Percentiles rank a stretch among this genome's conserved stretches.
Evolutionary conservation across 2,113 vertebrate species (phyloP).

Genomic region (Cariama cristata): DNA sequence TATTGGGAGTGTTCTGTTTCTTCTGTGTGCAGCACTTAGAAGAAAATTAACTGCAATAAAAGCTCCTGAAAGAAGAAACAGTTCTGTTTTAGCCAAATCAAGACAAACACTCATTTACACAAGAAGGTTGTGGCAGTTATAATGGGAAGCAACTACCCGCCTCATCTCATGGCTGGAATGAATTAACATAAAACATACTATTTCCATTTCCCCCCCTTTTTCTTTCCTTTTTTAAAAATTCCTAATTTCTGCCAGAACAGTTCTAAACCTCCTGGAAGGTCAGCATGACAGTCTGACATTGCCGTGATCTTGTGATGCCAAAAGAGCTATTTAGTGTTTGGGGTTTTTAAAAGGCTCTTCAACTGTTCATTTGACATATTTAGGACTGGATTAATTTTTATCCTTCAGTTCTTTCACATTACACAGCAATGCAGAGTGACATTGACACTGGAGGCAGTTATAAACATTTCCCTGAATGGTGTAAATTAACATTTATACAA

Average conservation of each 20-base stretch:
- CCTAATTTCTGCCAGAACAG: not conserved
- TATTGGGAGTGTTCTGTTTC: not conserved
- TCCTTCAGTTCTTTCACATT: not conserved
- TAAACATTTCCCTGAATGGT: not conserved
- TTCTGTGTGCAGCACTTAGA: not conserved
- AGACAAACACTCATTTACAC: not conserved
- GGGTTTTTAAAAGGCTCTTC: not conserved
- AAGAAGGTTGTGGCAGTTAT: not conserved
- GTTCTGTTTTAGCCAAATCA: too few relatives aligned
- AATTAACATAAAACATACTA: not conserved
- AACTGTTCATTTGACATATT: not conserved
- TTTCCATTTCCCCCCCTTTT: not conserved
- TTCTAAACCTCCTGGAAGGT: not conserved
- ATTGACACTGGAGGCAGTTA: not conserved
- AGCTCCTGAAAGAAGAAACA: too few relatives aligned
- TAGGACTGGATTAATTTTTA: conserved; percentile 25
- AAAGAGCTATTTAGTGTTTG: not conserved
- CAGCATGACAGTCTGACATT: not conserved
- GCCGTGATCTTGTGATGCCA: not conserved
- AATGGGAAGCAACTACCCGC: not conserved
- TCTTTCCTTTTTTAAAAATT: not conserved
- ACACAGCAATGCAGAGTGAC: not conserved
- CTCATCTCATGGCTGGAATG: not conserved
- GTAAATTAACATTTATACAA: conserved; percentile 6
- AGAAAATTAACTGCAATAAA: too few relatives aligned